A percentile compares a stretch with the other conserved stretches of the same genome.
Conservation (phyloP, 2,113 vertebrate genomes). For the Camarhynchus parvulus region DNA sequence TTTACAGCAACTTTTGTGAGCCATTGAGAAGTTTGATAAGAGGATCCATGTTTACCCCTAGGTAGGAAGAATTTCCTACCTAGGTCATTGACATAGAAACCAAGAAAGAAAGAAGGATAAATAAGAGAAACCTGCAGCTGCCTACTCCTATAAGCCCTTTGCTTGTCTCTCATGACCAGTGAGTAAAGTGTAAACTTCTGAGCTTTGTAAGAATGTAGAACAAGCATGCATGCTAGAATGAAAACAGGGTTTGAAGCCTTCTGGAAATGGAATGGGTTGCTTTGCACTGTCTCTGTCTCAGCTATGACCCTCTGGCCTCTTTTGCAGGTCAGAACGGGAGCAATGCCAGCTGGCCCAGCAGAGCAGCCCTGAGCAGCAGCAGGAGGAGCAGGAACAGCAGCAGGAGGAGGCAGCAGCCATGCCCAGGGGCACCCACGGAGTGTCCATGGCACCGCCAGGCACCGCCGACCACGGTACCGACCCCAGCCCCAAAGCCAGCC, state of each 20-base stretch:
- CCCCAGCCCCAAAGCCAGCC: not conserved
- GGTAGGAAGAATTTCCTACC: not conserved
- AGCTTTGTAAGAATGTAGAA: not conserved
- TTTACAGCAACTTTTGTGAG: not conserved
- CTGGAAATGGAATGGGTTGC: not conserved
- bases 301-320: not conserved
- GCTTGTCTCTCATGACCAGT: not conserved
- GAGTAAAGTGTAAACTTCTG: not conserved
- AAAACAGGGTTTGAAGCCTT: not conserved
- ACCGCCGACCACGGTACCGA: not conserved
- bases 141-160: not conserved
- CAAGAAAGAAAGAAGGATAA: not conserved
- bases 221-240: not conserved
- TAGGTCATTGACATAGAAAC: not conserved
- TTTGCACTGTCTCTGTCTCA: not conserved
- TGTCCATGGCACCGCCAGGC: fast-evolving
- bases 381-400: not conserved
- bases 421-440: fast-evolving
- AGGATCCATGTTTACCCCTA: not conserved
- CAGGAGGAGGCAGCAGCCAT: not conserved
- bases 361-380: not conserved
- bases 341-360: constrained; percentile 27
- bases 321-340: constrained; percentile 74
- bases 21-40: not conserved
- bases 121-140: not conserved